phyloP scores from a whole-genome alignment of 2,888 invertebrate species.

The Leptinotarsa juncta region DNA sequence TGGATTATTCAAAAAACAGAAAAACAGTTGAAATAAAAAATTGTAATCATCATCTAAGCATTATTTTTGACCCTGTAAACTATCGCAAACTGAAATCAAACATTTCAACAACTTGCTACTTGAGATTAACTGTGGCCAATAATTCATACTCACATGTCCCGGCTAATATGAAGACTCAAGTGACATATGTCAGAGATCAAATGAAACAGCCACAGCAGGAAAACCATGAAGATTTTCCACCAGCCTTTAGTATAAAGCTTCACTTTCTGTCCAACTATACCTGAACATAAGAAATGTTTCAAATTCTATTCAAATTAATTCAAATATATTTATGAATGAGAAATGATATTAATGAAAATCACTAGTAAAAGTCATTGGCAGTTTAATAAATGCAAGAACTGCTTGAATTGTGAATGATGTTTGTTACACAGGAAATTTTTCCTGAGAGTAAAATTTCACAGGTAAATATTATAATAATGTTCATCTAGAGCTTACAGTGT shows the following conservation, averaged over 20 bases:
- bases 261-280: slow-evolving; percentile 63
- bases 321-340: slow-evolving; percentile 4
- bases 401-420: slow-evolving; percentile 6
- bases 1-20: too few species aligned
- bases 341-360: background rate
- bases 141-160: slow-evolving; percentile 75
- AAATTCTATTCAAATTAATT: slow-evolving; percentile 27
- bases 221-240: slow-evolving; percentile 69
- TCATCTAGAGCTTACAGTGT: too few species aligned
- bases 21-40: too few species aligned
- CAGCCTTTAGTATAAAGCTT: slow-evolving; percentile 69
- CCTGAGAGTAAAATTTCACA: background rate
- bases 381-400: slow-evolving; percentile 1
- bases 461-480: too few species aligned
- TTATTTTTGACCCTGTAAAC: too few species aligned
- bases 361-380: slow-evolving; percentile 2
- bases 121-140: background rate
- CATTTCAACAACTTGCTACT: background rate
- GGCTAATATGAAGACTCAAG: slow-evolving; percentile 79
- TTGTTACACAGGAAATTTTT: background rate
- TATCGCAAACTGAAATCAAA: too few species aligned
- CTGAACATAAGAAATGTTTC: slow-evolving; percentile 51
- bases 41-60: too few species aligned
- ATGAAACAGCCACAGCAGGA: slow-evolving; percentile 82
- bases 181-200: slow-evolving; percentile 83